A percentile compares a stretch with the other conserved stretches of the same genome.
Evolutionary conservation across 2,113 vertebrate genomes (phyloP).

Genomic region (Lepus timidus): DNA sequence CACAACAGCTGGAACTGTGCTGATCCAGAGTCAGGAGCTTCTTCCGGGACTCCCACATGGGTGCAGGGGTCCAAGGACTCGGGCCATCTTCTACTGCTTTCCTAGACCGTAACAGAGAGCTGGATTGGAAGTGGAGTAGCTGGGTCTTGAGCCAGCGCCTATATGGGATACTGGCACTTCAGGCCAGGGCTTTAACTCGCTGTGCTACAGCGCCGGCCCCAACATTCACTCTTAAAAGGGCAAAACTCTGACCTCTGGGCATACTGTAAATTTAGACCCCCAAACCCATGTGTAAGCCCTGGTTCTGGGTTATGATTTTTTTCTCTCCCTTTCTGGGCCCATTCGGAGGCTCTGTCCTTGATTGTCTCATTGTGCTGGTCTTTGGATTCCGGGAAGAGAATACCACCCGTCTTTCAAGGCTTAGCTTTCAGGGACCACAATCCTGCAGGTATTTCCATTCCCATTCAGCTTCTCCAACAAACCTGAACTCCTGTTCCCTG

Average conservation of each 20-base stretch:
- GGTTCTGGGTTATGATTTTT: too few relatives aligned
- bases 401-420: not conserved
- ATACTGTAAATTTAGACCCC: not conserved
- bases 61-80: too few relatives aligned
- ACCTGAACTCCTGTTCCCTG: not conserved
- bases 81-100: too few relatives aligned
- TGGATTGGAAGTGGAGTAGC: too few relatives aligned
- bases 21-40: too few relatives aligned
- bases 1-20: too few relatives aligned
- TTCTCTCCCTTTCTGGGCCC: not conserved
- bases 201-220: too few relatives aligned
- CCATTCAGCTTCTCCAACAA: not conserved
- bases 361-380: not conserved
- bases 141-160: too few relatives aligned
- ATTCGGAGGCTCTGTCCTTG: not conserved
- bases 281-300: not conserved
- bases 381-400: not conserved
- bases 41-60: too few relatives aligned
- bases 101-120: too few relatives aligned
- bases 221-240: not conserved
- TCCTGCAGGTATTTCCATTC: not conserved
- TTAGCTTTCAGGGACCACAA: not conserved
- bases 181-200: too few relatives aligned
- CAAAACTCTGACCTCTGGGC: not conserved
- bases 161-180: too few relatives aligned